Percentiles rank a stretch among this genome's conserved stretches.
These are phyloP conservation scores for Gnathonemus longibarbis DNA, from an alignment of 2,113 vertebrate species.

Conservation along the genomic window DNA sequence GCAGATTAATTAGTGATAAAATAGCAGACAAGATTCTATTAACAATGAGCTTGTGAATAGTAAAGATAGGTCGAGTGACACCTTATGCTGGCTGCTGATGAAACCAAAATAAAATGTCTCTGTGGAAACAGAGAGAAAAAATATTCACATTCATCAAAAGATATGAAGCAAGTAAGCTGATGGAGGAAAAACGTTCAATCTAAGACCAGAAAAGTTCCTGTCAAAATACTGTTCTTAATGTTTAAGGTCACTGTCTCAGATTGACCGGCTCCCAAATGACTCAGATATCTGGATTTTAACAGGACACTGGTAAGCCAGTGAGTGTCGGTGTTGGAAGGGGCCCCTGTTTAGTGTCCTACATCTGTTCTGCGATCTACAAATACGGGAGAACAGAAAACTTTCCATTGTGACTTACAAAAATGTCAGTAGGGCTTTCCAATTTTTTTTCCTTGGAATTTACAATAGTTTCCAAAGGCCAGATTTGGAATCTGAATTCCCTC, in stretches of 20 bases:
- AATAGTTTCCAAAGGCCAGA: neutral
- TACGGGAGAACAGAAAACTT: neutral
- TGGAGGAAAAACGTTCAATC: neutral
- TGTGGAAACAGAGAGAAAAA: neutral
- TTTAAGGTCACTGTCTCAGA: neutral
- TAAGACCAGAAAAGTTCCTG: neutral
- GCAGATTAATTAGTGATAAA: neutral
- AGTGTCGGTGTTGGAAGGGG: neutral
- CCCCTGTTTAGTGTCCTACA: neutral
- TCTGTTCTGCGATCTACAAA: neutral
- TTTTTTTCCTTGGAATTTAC: neutral
- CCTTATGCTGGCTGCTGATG: neutral
- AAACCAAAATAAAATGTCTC: constrained; percentile 4
- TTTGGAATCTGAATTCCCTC: neutral
- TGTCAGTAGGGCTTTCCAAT: neutral
- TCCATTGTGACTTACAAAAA: neutral
- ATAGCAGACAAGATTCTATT: neutral
- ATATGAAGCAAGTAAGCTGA: neutral
- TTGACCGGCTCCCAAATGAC: neutral
- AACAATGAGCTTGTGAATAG: neutral
- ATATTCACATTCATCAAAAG: neutral
- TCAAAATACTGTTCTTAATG: neutral
- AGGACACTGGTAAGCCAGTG: neutral
- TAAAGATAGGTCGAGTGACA: neutral
- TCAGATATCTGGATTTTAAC: neutral